Evolutionary conservation across 2,888 invertebrate genomes (phyloP), one percentile per base, ranked within the genome.

Genomic region (Chaetoderma sp.): DNA sequence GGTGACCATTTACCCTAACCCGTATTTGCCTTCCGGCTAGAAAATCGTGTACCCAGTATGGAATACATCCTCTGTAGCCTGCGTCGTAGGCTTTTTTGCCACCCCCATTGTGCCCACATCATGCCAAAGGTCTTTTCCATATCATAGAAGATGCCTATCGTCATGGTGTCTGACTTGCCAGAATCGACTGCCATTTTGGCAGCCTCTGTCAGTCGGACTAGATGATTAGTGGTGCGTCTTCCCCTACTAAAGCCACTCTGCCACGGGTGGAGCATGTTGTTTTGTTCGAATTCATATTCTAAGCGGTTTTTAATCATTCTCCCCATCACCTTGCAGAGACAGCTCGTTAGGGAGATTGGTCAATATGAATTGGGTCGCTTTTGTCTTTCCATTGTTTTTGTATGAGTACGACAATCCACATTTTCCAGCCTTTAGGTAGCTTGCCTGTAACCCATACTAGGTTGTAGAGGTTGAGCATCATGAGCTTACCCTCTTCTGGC

Each of bases 91-190:
- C 4, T 30, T 52, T 52, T 10, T 18, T 52, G 16, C 28, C 8
- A 1, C 28, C 13, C 5, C 52, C 52, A 28, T 21, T 25, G 4
- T 21, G 16, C 52, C n/a, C 52, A 52, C 4, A 52, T 28, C 52
- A 52, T 30, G 21, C 32, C 52, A 8, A 32, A 52, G 28, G 52
- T 33, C 21, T 52, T 52, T 30, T 52, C 52, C 2, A 52, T 52
- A 32, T 52, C 52, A 13, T 6, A 21, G n/a, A 52, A 52, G 2
- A 52, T 4, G n/a, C n/a, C n/a, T n/a, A n/a, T n/a, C 3, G 52
- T 33, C 3, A 52, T n/a, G 16, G 32, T 3, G 21, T 4, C 28
- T 4, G 28, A 28, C 13, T 25, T 52, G 32, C 32, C 16, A 8
- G 13, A 16, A 16, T 32, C n/a, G 1, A 33, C 16, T 16, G 28